phyloP scores from a whole-genome alignment of 2,797 vertebrate species.

The Percopsis omiscomaycus region DNA sequence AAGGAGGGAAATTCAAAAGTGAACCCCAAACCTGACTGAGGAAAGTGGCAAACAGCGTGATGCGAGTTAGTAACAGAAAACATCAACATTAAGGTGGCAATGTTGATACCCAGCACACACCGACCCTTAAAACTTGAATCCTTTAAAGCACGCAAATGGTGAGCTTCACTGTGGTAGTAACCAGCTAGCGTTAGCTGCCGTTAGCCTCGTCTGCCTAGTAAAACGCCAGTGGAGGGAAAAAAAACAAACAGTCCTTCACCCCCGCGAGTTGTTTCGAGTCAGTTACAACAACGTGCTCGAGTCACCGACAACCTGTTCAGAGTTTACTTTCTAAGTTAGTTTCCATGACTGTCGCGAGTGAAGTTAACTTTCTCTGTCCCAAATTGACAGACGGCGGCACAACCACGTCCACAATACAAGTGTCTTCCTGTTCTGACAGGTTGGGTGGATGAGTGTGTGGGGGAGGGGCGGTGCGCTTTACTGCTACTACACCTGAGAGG shows the following conservation, averaged over 20 bases:
- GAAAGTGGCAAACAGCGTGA: constrained; percentile 21
- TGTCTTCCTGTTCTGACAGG: constrained; percentile 77
- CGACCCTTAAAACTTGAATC: constrained; percentile 8
- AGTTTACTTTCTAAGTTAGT: constrained; percentile 35
- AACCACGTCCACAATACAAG: not conserved
- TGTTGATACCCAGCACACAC: not conserved
- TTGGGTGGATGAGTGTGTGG: constrained; percentile 7
- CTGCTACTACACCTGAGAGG: constrained; percentile 65
- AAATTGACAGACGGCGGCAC: constrained; percentile 42
- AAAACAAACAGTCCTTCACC: constrained; percentile 15
- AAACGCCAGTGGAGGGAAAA: constrained; percentile 29
- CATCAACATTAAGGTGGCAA: not conserved
- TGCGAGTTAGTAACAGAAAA: constrained; percentile 17
- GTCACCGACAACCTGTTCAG: constrained; percentile 21
- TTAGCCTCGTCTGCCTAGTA: constrained; percentile 50
- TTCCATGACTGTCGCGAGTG: constrained; percentile 59
- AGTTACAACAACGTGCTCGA: constrained; percentile 5
- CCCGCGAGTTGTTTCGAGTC: constrained; percentile 34
- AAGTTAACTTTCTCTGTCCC: constrained; percentile 54
- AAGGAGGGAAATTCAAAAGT: constrained; percentile 84
- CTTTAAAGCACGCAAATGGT: constrained; percentile 10
- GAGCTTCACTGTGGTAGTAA: constrained; percentile 17
- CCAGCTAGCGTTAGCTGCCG: constrained; percentile 67
- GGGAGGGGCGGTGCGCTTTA: constrained; percentile 57
- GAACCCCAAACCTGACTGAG: constrained; percentile 20